These are phyloP conservation scores for Falco punctatus DNA, from an alignment of 2,113 vertebrate species.

Conservation along the genomic window DNA sequence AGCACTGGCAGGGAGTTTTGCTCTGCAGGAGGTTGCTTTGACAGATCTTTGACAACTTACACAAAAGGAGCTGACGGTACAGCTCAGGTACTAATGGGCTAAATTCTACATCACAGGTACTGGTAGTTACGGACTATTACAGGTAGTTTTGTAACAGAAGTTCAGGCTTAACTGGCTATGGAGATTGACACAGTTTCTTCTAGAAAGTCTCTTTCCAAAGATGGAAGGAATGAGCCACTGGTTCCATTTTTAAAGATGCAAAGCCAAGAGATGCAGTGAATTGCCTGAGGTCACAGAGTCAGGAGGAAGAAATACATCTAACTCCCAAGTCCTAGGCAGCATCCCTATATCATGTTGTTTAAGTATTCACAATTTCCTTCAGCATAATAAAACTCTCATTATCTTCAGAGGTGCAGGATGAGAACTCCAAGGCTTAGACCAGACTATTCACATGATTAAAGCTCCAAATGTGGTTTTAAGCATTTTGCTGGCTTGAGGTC, in stretches of 20 bases:
- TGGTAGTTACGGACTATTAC: background rate
- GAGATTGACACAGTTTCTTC: background rate
- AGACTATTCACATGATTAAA: background rate
- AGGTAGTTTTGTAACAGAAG: background rate
- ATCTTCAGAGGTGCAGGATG: background rate
- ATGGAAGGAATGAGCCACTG: background rate
- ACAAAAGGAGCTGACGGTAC: background rate
- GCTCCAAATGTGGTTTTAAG: background rate
- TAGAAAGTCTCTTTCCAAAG: background rate
- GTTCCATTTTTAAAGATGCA: background rate
- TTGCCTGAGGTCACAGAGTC: background rate
- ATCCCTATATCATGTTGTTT: background rate
- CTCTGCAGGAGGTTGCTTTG: background rate
- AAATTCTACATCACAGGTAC: background rate
- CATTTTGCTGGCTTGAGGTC: background rate
- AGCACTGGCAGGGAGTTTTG: background rate
- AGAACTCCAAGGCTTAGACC: background rate
- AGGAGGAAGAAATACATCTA: background rate
- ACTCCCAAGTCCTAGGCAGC: background rate
- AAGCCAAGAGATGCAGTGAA: background rate
- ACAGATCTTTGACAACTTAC: conserved; percentile 3
- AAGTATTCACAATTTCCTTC: background rate
- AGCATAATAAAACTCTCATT: conserved; percentile 12
- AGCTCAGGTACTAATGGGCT: background rate
- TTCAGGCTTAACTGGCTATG: background rate